Conservation (phyloP, 2,888 invertebrate species). For the Diadromus collaris region DNA sequence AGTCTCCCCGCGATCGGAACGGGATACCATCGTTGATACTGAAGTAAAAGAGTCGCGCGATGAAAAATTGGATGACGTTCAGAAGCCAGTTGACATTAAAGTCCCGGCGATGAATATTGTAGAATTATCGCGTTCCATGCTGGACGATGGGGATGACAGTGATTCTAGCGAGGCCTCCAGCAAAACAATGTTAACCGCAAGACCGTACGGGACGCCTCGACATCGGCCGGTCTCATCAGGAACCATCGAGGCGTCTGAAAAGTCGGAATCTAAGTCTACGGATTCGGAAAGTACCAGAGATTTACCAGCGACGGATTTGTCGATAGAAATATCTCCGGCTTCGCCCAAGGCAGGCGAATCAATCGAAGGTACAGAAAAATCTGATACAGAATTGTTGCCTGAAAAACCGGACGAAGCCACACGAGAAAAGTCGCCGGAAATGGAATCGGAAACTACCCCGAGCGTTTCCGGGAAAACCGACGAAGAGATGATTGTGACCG, state of each 20-base stretch:
- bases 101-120: constrained; percentile 43
- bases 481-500: background rate
- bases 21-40: background rate
- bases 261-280: background rate
- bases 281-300: background rate
- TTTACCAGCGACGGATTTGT: background rate
- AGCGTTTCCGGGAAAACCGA: background rate
- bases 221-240: constrained; percentile 62
- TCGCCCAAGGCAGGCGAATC: background rate
- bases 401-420: background rate
- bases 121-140: constrained; percentile 50
- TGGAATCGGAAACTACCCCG: background rate
- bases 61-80: background rate
- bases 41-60: background rate
- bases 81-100: constrained; percentile 6
- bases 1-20: constrained; percentile 5
- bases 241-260: constrained; percentile 19
- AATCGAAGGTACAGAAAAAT: background rate
- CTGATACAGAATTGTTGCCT: background rate
- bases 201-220: constrained; percentile 74
- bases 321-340: background rate
- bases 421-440: background rate
- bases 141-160: constrained; percentile 71
- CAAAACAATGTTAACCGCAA: constrained; percentile 74
- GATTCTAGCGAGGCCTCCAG: constrained; percentile 76